phyloP scores from a whole-genome alignment of 1,140 invertebrate species.

The Solenopsis fugax region DNA sequence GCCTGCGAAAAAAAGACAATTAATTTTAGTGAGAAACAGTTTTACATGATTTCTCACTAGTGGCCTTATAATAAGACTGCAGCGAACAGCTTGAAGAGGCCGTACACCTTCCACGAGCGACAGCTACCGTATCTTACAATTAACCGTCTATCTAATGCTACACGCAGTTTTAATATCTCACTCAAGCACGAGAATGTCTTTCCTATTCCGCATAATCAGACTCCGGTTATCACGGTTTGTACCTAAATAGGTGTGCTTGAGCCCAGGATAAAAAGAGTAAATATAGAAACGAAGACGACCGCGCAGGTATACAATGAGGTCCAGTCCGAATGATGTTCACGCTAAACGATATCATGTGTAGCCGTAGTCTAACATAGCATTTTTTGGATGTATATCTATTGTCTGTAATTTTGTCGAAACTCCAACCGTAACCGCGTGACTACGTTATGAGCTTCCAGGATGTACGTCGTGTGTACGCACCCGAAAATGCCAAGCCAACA shows the following conservation, averaged over 20 bases:
- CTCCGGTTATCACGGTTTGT: constrained; percentile 80
- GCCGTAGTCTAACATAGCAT: constrained; percentile 80
- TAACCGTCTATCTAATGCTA: constrained; percentile 59
- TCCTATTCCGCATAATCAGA: constrained; percentile 82
- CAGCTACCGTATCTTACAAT: constrained; percentile 70
- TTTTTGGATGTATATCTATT: constrained; percentile 79
- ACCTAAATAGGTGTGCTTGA: constrained; percentile 79
- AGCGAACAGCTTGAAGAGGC: constrained; percentile 8
- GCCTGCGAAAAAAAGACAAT: neutral
- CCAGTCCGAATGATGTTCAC: constrained; percentile 76
- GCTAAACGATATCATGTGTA: constrained; percentile 83
- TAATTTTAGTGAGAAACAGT: neutral
- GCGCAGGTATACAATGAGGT: constrained; percentile 81
- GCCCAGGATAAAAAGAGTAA: constrained; percentile 61
- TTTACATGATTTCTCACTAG: neutral
- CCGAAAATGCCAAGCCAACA: constrained; percentile 82
- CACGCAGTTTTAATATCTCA: constrained; percentile 63
- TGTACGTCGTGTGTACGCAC: constrained; percentile 72
- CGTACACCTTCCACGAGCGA: constrained; percentile 68
- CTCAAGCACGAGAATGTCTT: constrained; percentile 78
- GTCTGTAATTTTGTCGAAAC: constrained; percentile 72
- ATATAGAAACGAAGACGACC: constrained; percentile 53
- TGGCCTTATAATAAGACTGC: neutral
- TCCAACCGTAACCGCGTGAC: constrained; percentile 70
- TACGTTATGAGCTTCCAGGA: constrained; percentile 80